Evolutionary conservation across 92 coral and sea anemone species (phyloP), one percentile per base, ranked within the genome.

Genomic region (Porites lobata): DNA sequence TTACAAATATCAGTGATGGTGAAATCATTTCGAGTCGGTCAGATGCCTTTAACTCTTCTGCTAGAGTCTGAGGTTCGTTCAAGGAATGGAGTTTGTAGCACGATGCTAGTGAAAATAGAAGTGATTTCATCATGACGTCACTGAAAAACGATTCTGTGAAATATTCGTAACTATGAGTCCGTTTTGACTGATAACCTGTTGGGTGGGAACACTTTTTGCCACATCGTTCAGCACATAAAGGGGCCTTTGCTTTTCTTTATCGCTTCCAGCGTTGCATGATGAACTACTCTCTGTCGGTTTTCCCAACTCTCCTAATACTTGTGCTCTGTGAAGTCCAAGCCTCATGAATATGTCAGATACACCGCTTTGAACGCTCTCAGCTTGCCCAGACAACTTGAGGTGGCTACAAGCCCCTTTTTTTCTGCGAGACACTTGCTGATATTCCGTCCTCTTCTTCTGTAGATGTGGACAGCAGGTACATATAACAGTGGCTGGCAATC

Each of bases 391-490:
- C 24, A 14, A 11, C 50, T n/a, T 7, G 32, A 64, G 59, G 57
- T 15, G 59, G 32, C 56, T 59, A 26, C 11, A 65, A 43, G 32
- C 69, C 57, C 63, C 76, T 9, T 74, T 38, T 66, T 69, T 26
- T 26, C 43, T 9, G 21, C 10, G 84, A 51, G 71, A 43, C 74
- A 22, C 18, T 47, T 61, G 24, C 38, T 10, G 62, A 19, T 65
- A 38, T 69, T 43, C 51, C 82, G 18, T 8, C 59, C 29, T 47
- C 71, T 47, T 63, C 82, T 68, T 63, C 59, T 80, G 38, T 52
- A 62, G 62, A 71, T 50, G 94, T 88, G 56, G 90, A 70, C 90
- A 88, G 79, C 71, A 92, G 72, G 83, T 84, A 88, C 22, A 92
- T 78, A 63, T 84, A 17, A 51, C 77, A 88, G 15, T 81, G 64